A percentile compares a stretch with the other conserved stretches of the same genome.
phyloP scores from a whole-genome alignment of 2,797 vertebrate species.

The Monodelphis domestica region DNA sequence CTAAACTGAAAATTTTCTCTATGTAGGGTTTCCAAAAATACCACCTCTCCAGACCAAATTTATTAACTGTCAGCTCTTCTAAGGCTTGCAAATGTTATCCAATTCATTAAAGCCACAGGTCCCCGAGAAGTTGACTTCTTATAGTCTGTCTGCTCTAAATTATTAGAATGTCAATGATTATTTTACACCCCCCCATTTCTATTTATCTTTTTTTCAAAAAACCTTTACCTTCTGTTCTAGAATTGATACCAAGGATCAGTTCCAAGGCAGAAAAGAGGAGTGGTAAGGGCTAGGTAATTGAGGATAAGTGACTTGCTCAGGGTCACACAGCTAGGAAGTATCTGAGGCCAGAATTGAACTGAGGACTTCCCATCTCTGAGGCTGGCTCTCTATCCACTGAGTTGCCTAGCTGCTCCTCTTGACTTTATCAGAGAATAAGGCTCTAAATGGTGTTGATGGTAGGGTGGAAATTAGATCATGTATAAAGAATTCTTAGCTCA shows the following conservation, averaged over 20 bases:
- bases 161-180: neutral
- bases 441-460: neutral
- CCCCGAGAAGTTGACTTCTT: neutral
- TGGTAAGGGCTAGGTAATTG: too few relatives aligned
- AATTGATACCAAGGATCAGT: too few relatives aligned
- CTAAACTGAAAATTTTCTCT: neutral
- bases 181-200: neutral
- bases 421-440: neutral
- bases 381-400: too few relatives aligned
- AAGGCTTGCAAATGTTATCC: neutral
- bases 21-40: neutral
- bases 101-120: neutral
- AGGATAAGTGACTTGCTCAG: too few relatives aligned
- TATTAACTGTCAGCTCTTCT: neutral
- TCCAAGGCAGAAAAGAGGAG: too few relatives aligned
- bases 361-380: too few relatives aligned
- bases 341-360: too few relatives aligned
- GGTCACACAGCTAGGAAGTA: too few relatives aligned
- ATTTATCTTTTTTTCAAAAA: too few relatives aligned
- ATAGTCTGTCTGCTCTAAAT: neutral
- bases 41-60: neutral
- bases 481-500: neutral
- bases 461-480: neutral
- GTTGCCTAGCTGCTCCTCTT: too few relatives aligned
- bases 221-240: too few relatives aligned